phyloP scores from a whole-genome alignment of 2,113 vertebrate species.

The Pteruthius melanotis region DNA sequence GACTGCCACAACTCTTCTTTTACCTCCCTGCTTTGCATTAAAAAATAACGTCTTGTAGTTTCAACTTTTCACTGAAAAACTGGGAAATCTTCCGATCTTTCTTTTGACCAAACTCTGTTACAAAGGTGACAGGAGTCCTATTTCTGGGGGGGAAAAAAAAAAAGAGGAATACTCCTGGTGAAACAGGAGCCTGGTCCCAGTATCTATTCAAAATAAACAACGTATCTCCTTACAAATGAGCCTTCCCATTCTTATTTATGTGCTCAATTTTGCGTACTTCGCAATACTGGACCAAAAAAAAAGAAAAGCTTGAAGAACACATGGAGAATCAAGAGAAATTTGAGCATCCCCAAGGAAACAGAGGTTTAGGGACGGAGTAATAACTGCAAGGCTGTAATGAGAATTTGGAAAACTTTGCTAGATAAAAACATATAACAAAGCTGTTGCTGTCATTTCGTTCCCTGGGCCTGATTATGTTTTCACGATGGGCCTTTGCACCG shows the following conservation, averaged over 20 bases:
- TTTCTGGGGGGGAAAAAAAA: fast-evolving
- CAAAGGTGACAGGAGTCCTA: constrained; percentile 9
- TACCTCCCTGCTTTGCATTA: background rate
- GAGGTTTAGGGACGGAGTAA: constrained; percentile 29
- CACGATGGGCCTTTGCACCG: background rate
- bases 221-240: constrained; percentile 18
- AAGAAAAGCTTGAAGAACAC: constrained; percentile 5
- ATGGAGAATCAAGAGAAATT: constrained; percentile 33
- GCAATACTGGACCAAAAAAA: background rate
- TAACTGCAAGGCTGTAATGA: constrained; percentile 3
- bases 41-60: background rate
- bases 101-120: background rate
- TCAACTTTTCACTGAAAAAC: background rate
- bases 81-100: constrained; percentile 37
- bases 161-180: background rate
- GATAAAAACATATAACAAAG: constrained; percentile 2
- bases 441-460: constrained; percentile 11
- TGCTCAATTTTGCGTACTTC: background rate
- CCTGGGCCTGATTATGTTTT: constrained; percentile 7
- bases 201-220: constrained; percentile 55
- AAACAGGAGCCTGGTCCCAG: constrained; percentile 14
- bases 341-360: constrained; percentile 34
- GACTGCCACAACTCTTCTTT: background rate
- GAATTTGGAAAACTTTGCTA: constrained; percentile 31
- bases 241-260: constrained; percentile 36